A percentile compares a stretch with the other conserved stretches of the same genome.
Conservation (phyloP, 64 coral and sea anemone species). For the Pocillopora verrucosa region DNA sequence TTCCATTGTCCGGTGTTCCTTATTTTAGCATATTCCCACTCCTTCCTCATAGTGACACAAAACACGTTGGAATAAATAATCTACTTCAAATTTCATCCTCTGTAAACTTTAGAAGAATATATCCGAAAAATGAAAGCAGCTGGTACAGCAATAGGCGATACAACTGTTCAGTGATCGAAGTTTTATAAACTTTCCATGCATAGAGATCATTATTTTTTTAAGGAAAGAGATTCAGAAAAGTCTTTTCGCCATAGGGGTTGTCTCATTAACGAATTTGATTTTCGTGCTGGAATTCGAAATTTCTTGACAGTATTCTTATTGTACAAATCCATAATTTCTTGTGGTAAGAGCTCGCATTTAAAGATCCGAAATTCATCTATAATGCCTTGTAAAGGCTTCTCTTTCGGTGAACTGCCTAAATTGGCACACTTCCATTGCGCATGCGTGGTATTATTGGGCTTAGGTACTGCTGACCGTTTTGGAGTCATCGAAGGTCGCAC, state of each 20-base stretch:
- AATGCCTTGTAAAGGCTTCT: conserved; percentile 69
- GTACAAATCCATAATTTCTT: conserved; percentile 88
- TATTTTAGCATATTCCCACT: too few species aligned
- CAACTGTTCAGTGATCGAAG: too few species aligned
- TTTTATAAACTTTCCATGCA: too few species aligned
- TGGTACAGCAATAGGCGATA: too few species aligned
- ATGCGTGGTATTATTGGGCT: conserved; percentile 1
- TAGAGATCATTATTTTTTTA: too few species aligned
- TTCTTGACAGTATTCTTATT: conserved; percentile 80
- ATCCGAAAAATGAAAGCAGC: too few species aligned
- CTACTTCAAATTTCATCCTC: too few species aligned
- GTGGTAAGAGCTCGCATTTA: conserved; percentile 76
- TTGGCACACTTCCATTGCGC: conserved; percentile 78
- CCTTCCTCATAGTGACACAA: too few species aligned
- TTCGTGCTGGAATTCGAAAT: conserved; percentile 62
- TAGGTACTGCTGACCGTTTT: conserved; percentile 34
- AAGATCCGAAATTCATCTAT: conserved; percentile 96
- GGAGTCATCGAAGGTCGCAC: not conserved
- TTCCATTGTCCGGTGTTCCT: too few species aligned
- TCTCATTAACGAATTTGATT: not conserved
- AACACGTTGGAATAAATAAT: too few species aligned
- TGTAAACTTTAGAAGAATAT: too few species aligned
- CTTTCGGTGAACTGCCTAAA: conserved; percentile 50
- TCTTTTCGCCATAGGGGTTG: not conserved
- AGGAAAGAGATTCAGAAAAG: too few species aligned